A percentile compares a stretch with the other conserved stretches of the same genome.
These are phyloP conservation scores for Gallinago jamesoni DNA, from an alignment of 2,113 vertebrate species.

Conservation along the genomic window DNA sequence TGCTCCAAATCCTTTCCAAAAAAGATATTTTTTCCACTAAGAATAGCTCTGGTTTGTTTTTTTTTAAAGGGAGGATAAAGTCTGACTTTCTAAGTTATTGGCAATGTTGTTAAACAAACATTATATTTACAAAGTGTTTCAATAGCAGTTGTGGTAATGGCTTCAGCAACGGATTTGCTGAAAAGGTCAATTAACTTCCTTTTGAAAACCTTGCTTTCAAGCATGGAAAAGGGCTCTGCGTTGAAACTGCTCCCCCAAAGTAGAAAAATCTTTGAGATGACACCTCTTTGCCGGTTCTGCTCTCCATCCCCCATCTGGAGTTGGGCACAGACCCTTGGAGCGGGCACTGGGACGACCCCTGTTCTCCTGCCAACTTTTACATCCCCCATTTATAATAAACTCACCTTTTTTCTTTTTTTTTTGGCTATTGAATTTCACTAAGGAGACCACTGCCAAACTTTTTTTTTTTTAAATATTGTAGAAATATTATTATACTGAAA, in stretches of 20 bases:
- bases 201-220: background rate
- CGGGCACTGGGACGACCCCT: background rate
- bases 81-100: conserved; percentile 41
- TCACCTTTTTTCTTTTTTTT: too few species aligned
- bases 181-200: conserved; percentile 56
- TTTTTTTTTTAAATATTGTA: background rate
- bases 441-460: background rate
- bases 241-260: background rate
- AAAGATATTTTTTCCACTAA: conserved; percentile 33
- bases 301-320: background rate
- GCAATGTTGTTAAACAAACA: background rate
- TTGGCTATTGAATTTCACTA: background rate
- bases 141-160: conserved; percentile 12
- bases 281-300: background rate
- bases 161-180: conserved; percentile 2
- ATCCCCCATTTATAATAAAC: background rate
- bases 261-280: background rate
- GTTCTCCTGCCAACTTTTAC: background rate
- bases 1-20: conserved; percentile 56
- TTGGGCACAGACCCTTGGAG: background rate
- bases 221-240: background rate
- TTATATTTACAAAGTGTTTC: conserved; percentile 5
- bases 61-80: conserved; percentile 8
- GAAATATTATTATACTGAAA: conserved; percentile 24
- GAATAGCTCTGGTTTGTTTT: background rate